Percentiles rank a stretch among this genome's conserved stretches.
Evolutionary conservation across 2,888 invertebrate species (phyloP).

Genomic region (Eristalis tenax): DNA sequence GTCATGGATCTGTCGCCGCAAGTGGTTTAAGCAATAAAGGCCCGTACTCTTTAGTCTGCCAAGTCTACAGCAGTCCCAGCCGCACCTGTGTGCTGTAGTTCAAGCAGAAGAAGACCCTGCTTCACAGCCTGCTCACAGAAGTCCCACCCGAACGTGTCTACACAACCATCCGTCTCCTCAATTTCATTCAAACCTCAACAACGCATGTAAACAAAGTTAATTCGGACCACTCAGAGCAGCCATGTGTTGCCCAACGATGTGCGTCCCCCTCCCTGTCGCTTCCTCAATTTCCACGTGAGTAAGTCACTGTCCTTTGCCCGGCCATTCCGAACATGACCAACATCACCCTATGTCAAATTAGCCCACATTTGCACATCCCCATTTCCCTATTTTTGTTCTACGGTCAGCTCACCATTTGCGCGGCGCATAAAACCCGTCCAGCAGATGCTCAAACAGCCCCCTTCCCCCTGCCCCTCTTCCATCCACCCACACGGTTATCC

Average conservation of each 20-base stretch:
- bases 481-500: background rate
- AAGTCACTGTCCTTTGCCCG: background rate
- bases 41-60: no score
- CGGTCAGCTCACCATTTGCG: slow-evolving; percentile 24
- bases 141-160: no score
- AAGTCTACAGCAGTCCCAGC: no score
- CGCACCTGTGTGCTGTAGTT: no score
- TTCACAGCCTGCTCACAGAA: no score
- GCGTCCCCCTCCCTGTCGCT: background rate
- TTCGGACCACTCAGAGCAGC: background rate
- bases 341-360: slow-evolving; percentile 25
- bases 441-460: background rate
- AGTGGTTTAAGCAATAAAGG: no score
- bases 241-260: background rate
- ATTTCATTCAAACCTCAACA: no score
- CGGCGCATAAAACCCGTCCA: slow-evolving; percentile 10
- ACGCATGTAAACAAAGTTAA: background rate
- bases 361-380: slow-evolving; percentile 28
- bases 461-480: background rate
- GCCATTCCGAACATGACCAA: background rate
- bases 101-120: no score
- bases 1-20: no score
- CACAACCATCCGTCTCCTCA: no score
- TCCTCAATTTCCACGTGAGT: background rate
- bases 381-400: slow-evolving; percentile 11